phyloP scores from a whole-genome alignment of 2,113 vertebrate species.

The Rissa tridactyla region DNA sequence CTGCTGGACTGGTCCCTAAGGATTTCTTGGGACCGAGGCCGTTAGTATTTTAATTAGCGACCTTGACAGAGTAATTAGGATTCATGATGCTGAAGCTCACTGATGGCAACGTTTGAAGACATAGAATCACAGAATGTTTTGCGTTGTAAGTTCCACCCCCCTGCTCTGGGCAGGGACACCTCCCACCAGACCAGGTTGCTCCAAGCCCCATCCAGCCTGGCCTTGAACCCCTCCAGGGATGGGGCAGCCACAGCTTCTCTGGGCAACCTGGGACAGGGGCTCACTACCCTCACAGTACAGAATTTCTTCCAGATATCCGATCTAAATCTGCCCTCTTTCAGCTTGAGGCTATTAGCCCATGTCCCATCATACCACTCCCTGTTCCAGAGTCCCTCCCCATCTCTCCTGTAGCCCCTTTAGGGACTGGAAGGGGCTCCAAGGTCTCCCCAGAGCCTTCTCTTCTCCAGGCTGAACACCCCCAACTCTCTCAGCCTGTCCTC shows the following conservation, averaged over 20 bases:
- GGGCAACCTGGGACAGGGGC: background rate
- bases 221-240: no score
- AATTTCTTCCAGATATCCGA: background rate
- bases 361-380: background rate
- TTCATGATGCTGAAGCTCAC: no score
- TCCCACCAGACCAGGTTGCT: background rate
- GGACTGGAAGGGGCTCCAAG: no score
- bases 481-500: background rate
- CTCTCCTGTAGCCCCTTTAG: no score
- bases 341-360: no score
- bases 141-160: background rate
- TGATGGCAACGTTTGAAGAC: background rate
- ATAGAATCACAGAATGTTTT: background rate
- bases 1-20: background rate
- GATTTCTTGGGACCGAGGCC: background rate
- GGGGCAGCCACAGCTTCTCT: background rate
- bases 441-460: background rate
- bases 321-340: background rate
- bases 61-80: accelerated
- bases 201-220: background rate
- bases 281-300: background rate
- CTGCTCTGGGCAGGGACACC: background rate
- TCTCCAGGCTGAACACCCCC: background rate
- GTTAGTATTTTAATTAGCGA: background rate
- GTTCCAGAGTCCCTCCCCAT: background rate